Conservation (phyloP, 2,113 vertebrate genomes). For the Buteo buteo region DNA sequence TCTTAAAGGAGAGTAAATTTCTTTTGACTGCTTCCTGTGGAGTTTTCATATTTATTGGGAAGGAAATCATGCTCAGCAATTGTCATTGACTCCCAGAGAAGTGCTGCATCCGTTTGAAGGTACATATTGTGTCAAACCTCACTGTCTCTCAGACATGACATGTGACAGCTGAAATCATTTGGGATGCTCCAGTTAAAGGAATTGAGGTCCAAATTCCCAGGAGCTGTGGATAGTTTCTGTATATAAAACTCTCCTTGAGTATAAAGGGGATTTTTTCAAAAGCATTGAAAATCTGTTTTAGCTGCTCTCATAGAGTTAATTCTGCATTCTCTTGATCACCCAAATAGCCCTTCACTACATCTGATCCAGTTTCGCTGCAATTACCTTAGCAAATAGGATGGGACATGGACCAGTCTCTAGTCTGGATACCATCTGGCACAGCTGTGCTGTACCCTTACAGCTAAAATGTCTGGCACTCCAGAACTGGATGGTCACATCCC, state of each 20-base stretch:
- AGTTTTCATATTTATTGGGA: slow-evolving; percentile 15
- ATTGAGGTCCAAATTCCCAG: background rate
- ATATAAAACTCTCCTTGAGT: background rate
- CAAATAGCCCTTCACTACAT: background rate
- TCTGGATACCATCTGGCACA: background rate
- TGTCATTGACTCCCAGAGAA: background rate
- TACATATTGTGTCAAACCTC: slow-evolving; percentile 1
- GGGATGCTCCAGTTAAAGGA: background rate
- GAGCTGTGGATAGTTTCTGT: background rate
- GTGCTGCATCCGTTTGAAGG: background rate
- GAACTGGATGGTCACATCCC: background rate
- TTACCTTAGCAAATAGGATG: background rate
- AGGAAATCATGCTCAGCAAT: background rate
- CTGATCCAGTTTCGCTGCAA: background rate
- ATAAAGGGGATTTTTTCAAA: background rate
- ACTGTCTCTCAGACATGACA: background rate
- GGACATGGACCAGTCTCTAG: background rate
- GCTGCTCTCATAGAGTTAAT: background rate
- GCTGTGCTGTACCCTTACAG: background rate
- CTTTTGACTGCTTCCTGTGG: background rate
- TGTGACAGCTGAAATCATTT: slow-evolving; percentile 24
- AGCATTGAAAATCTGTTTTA: background rate
- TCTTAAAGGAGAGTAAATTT: background rate
- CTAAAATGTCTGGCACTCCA: background rate
- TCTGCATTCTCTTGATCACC: background rate